These are phyloP conservation scores for Agrenia bidenticulata DNA, from an alignment of 2,888 invertebrate genomes.

Conservation along the genomic window DNA sequence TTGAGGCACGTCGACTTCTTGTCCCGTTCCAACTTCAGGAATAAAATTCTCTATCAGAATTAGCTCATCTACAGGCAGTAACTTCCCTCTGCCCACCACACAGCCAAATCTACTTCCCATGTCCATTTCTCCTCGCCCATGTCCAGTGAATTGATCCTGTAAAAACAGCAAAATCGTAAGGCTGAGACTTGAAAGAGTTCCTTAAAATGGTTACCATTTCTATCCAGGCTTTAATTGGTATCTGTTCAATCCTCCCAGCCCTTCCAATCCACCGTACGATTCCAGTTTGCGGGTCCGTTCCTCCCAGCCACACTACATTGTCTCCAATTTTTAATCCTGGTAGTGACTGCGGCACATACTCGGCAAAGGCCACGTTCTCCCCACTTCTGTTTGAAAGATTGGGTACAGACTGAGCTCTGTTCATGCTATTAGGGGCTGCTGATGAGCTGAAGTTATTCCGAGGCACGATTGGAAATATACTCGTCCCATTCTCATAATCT, in stretches of 20 bases:
- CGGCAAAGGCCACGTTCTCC: constrained; percentile 4
- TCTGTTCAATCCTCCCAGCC: constrained; percentile 17
- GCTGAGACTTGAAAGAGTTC: too few species aligned
- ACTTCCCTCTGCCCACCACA: constrained; percentile 35
- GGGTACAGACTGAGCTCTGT: constrained; percentile 36
- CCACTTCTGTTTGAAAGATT: constrained; percentile 22
- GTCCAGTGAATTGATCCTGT: constrained; percentile 40
- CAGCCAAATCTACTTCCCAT: constrained; percentile 40
- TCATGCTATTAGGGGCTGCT: background rate
- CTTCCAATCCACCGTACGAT: constrained; percentile 42
- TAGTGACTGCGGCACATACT: constrained; percentile 24
- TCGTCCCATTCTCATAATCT: constrained; percentile 6
- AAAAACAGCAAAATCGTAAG: background rate
- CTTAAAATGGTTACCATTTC: constrained; percentile 39
- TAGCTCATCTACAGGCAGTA: constrained; percentile 39
- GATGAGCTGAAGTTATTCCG: background rate
- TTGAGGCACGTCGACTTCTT: too few species aligned
- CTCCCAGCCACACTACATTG: constrained; percentile 46
- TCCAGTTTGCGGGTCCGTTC: constrained; percentile 37
- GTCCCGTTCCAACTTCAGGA: constrained; percentile 26
- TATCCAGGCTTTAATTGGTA: constrained; percentile 41
- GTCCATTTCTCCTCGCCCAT: constrained; percentile 35
- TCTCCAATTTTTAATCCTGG: constrained; percentile 37
- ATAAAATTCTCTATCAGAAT: constrained; percentile 40
- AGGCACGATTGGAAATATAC: background rate